Evolutionary conservation across 2,888 invertebrate genomes (phyloP), one percentile per base, ranked within the genome.

Genomic region (Athripsodes cinereus): DNA sequence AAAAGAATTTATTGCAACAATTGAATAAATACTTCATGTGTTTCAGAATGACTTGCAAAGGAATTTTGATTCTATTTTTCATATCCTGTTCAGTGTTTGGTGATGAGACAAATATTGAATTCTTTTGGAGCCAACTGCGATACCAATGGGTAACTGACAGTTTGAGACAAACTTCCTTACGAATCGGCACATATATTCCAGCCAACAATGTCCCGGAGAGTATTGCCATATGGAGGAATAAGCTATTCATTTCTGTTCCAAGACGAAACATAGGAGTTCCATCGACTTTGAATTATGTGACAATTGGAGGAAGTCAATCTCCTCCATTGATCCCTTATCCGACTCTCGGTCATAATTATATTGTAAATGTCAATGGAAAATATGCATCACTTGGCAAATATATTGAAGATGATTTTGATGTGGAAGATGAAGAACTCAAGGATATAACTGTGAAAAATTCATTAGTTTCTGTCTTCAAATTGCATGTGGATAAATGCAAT

Each of bases 301-400:
- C 83, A 58, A 65, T 87, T 10, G 66, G 66, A 2, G 81, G 77
- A 13, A 71, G 84, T 65, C 86, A 86, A 72, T 90, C 92, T 66
- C 87, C 89, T 21, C 73, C 74, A 10, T 70, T 92, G 22, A 84
- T 77, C 52, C 90, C 92, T 0, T 92, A 91, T 69, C 92, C 92
- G 2, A 83, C 82, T 64, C 86, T 86, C 78, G 80, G 85, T 66
- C 86, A 90, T 19, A 95, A 95, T 70, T 84, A 86, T 47, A 80
- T 96, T 51, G 84, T 84, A 49, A 81, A 79, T 59, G 67, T 71
- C 6, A n/a, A n/a, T n/a, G n/a, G n/a, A n/a, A n/a, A n/a, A n/a
- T n/a, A n/a, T n/a, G n/a, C n/a, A n/a, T n/a, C n/a, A n/a, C n/a
- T n/a, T n/a, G n/a, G n/a, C n/a, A n/a, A n/a, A n/a, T n/a, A n/a